phyloP scores from a whole-genome alignment of 2,797 vertebrate genomes.

The Vultur gryphus region DNA sequence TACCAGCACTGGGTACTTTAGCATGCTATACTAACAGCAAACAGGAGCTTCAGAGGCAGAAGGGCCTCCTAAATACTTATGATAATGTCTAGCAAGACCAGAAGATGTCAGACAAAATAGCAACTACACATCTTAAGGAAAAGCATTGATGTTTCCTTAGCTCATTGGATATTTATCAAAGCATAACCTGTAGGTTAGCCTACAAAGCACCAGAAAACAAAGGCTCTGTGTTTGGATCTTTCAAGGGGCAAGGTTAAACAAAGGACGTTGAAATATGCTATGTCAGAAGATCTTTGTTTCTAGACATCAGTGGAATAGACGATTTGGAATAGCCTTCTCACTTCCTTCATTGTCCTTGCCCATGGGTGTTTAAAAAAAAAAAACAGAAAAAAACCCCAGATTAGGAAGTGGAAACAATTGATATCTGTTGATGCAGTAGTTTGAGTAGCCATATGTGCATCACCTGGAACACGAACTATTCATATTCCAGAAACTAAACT shows the following conservation, averaged over 20 bases:
- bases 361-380: not conserved
- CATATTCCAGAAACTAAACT: not conserved
- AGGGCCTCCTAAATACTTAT: not conserved
- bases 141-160: constrained; percentile 45
- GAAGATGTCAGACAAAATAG: constrained; percentile 34
- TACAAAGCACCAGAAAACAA: constrained; percentile 57
- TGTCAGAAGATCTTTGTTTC: constrained; percentile 41
- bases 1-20: not conserved
- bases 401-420: not conserved
- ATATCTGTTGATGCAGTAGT: not conserved
- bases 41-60: not conserved
- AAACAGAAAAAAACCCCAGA: not conserved
- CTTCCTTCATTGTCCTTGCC: constrained; percentile 20
- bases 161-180: constrained; percentile 57
- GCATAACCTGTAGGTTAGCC: constrained; percentile 52
- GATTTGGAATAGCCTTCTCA: constrained; percentile 13
- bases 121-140: not conserved
- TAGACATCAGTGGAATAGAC: constrained; percentile 27
- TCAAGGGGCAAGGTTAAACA: constrained; percentile 49
- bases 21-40: not conserved
- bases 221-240: constrained; percentile 23
- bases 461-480: constrained; percentile 6
- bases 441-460: not conserved
- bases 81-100: constrained; percentile 26
- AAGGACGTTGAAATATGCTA: constrained; percentile 42